These are phyloP conservation scores for Noctua pronuba DNA, from an alignment of 2,888 invertebrate species.

Conservation along the genomic window DNA sequence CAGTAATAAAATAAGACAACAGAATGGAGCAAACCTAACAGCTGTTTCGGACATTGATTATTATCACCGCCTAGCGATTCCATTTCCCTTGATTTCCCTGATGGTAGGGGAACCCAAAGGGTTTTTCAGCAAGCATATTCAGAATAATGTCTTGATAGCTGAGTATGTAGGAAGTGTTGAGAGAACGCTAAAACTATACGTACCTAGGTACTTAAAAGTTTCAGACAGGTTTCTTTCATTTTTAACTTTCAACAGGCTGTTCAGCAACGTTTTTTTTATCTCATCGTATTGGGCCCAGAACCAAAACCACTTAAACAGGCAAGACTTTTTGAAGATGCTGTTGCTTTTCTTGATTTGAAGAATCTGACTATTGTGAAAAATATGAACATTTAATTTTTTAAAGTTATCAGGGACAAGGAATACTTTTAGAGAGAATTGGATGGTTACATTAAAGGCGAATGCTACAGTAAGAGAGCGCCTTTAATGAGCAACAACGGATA, in stretches of 20 bases:
- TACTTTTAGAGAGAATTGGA: too few relatives aligned
- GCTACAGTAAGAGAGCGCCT: too few relatives aligned
- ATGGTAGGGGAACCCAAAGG: neutral
- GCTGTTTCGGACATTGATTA: constrained; percentile 36
- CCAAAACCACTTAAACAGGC: neutral
- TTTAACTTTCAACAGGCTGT: too few relatives aligned
- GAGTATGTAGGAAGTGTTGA: neutral
- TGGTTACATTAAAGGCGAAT: too few relatives aligned
- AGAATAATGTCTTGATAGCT: neutral
- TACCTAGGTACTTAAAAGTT: neutral
- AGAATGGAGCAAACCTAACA: constrained; percentile 11
- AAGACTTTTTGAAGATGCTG: neutral
- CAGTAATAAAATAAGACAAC: constrained; percentile 11
- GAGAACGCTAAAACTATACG: neutral
- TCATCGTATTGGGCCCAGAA: neutral
- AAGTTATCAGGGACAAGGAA: neutral
- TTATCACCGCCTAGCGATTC: neutral
- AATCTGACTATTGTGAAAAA: too few relatives aligned
- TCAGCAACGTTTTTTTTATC: too few relatives aligned
- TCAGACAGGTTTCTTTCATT: neutral
- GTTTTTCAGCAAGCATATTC: neutral
- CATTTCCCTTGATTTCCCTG: too few relatives aligned
- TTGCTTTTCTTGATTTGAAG: too few relatives aligned
- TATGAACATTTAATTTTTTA: neutral
- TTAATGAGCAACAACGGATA: neutral